Conservation (phyloP, 2,888 invertebrate genomes). For the Tenthredo distinguenda region DNA sequence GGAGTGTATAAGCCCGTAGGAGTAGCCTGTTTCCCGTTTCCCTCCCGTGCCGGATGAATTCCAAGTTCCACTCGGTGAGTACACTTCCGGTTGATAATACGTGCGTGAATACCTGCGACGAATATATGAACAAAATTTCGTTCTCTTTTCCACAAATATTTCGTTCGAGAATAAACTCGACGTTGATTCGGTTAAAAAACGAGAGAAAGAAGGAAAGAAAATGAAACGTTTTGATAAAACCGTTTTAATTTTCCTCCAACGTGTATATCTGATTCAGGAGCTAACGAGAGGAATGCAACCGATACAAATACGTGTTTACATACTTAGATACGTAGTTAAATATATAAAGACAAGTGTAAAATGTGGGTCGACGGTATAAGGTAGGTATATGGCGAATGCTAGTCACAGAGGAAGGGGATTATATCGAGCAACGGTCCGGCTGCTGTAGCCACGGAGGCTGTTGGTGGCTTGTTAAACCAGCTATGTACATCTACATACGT, state of each 20-base stretch:
- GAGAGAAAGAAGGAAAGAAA: background rate
- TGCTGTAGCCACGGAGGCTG: conserved; percentile 13
- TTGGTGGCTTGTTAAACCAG: conserved; percentile 43
- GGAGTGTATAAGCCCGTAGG: conserved; percentile 6
- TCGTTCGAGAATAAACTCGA: background rate
- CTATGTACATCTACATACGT: conserved; percentile 43
- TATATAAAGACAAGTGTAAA: conserved; percentile 40
- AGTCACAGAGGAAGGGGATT: conserved; percentile 34
- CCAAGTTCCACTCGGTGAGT: conserved; percentile 48
- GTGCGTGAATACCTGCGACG: too few relatives aligned
- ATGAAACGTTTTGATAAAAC: background rate
- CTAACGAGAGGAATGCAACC: conserved; percentile 7
- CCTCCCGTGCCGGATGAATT: conserved; percentile 47
- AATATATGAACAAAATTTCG: background rate
- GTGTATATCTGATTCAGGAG: background rate
- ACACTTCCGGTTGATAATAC: conserved; percentile 37
- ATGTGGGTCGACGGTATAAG: conserved; percentile 43
- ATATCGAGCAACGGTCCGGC: conserved; percentile 44
- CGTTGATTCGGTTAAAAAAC: background rate
- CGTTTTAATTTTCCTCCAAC: background rate
- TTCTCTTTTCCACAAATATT: background rate
- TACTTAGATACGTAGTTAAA: background rate
- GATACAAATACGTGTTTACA: background rate
- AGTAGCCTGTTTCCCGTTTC: conserved; percentile 30
- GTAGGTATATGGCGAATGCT: conserved; percentile 18